phyloP scores from a whole-genome alignment of 2,113 vertebrate genomes.

The Xenus cinereus region DNA sequence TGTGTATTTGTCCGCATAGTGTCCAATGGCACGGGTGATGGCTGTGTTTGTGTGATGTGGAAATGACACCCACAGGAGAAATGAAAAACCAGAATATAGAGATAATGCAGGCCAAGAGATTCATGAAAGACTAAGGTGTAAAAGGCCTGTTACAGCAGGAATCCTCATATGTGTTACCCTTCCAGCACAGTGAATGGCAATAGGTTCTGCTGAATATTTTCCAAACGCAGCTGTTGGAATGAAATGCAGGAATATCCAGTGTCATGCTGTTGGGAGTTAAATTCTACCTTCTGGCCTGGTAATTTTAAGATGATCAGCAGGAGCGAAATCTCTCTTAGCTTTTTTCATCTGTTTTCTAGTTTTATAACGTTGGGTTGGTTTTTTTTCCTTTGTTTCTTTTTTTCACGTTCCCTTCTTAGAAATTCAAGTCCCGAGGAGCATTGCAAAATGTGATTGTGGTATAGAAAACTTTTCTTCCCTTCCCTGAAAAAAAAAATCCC shows the following conservation, averaged over 20 bases:
- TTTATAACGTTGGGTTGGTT: neutral
- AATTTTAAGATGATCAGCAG: neutral
- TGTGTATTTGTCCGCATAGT: neutral
- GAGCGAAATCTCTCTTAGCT: neutral
- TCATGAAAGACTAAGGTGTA: neutral
- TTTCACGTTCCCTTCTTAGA: neutral
- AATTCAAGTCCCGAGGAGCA: neutral
- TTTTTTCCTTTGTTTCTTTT: neutral
- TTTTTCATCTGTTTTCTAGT: neutral
- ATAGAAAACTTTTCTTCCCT: neutral
- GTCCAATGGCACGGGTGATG: neutral
- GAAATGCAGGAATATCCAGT: neutral
- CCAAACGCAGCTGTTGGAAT: neutral
- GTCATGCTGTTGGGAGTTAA: neutral
- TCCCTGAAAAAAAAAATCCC: neutral
- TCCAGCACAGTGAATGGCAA: neutral
- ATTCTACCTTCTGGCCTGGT: neutral
- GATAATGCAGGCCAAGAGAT: neutral
- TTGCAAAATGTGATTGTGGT: neutral
- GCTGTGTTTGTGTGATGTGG: neutral
- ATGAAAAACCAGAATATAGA: accelerated
- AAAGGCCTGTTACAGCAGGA: neutral
- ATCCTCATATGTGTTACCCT: neutral
- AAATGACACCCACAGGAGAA: neutral
- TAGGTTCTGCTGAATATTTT: neutral